Percentiles rank a stretch among this genome's conserved stretches.
Evolutionary conservation across 2,797 vertebrate species (phyloP).

Genomic region (Coregonus suidteri): DNA sequence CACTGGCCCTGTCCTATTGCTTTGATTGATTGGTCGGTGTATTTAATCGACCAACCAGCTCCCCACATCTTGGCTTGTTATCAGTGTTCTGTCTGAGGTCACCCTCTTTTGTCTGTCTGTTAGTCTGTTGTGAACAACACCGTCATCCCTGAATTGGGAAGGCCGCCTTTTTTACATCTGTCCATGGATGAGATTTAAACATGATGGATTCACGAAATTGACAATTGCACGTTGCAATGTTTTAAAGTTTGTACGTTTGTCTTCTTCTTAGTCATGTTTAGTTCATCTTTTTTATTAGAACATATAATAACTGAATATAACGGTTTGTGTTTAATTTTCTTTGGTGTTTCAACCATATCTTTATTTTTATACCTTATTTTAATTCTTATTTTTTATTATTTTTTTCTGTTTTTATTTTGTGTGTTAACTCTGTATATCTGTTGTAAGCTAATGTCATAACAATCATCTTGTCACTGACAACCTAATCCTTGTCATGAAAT

Average conservation of each 20-base stretch:
- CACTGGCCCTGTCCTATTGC: slow-evolving; percentile 12
- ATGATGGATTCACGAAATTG: neutral
- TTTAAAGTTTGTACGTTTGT: neutral
- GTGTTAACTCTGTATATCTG: slow-evolving; percentile 6
- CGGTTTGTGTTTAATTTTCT: neutral
- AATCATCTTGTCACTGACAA: slow-evolving; percentile 1
- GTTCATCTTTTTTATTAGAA: neutral
- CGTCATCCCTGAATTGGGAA: slow-evolving; percentile 20
- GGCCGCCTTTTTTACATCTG: slow-evolving; percentile 30
- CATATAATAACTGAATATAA: neutral
- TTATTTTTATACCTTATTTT: neutral
- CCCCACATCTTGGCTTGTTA: slow-evolving; percentile 28
- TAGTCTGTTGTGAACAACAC: slow-evolving; percentile 22
- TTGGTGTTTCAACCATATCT: neutral
- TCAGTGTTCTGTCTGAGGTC: slow-evolving; percentile 20
- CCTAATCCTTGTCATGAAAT: slow-evolving; percentile 28
- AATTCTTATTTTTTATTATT: neutral
- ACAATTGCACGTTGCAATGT: neutral
- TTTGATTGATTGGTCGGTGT: slow-evolving; percentile 31
- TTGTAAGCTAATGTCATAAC: slow-evolving; percentile 2
- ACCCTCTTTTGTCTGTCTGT: neutral
- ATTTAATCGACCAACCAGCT: slow-evolving; percentile 29
- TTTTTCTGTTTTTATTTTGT: neutral
- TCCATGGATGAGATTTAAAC: neutral
- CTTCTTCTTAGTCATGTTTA: neutral